phyloP scores from a whole-genome alignment of 2,888 invertebrate genomes.

The Campopleginae sp. region DNA sequence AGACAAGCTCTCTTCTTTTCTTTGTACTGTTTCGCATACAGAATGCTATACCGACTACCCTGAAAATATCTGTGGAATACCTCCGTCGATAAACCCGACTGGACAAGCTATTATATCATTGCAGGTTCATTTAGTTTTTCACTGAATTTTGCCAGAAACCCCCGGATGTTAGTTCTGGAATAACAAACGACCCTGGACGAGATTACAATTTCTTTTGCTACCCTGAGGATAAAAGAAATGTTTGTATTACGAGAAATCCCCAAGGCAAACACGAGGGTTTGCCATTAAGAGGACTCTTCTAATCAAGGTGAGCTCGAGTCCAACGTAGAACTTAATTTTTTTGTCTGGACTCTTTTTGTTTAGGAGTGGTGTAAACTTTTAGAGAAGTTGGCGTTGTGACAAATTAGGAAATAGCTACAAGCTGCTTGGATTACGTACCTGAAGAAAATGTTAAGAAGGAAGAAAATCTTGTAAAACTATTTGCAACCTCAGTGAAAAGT shows the following conservation, averaged over 20 bases:
- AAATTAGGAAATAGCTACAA: slow-evolving; percentile 4
- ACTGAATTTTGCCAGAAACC: slow-evolving; percentile 9
- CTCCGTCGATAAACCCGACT: slow-evolving; percentile 1
- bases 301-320: slow-evolving; percentile 21
- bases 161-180: slow-evolving; percentile 1
- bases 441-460: not conserved
- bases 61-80: not conserved
- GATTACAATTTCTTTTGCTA: slow-evolving; percentile 13
- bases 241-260: slow-evolving; percentile 16
- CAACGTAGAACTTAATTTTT: slow-evolving; percentile 7
- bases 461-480: not conserved
- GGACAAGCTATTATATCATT: slow-evolving; percentile 7
- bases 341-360: not conserved
- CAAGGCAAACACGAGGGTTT: slow-evolving; percentile 4
- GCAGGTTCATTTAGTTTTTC: not conserved
- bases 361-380: slow-evolving; percentile 5
- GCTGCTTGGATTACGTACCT: not conserved
- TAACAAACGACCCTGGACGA: slow-evolving; percentile 18
- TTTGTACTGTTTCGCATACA: slow-evolving; percentile 4
- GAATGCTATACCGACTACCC: not conserved
- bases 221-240: not conserved
- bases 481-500: not conserved
- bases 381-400: not conserved
- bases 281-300: slow-evolving; percentile 19
- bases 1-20: slow-evolving; percentile 1